Conservation (phyloP, 1,140 invertebrate species). For the Drosophila insularis region DNA sequence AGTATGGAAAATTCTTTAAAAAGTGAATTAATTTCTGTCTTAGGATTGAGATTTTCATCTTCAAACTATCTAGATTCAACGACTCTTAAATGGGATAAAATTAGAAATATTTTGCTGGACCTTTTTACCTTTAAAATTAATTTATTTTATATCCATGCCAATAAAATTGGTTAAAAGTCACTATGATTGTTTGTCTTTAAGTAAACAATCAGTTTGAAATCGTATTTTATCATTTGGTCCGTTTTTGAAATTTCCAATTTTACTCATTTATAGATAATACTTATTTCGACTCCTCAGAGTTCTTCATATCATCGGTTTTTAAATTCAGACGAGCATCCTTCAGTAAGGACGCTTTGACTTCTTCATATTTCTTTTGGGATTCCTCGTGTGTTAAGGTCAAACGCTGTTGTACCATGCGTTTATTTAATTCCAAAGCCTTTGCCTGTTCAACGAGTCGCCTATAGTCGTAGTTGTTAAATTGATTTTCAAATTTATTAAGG, state of each 20-base stretch:
- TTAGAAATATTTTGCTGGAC: no score
- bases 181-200: no score
- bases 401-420: slow-evolving; percentile 80
- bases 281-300: slow-evolving; percentile 32
- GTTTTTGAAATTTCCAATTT: neutral
- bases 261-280: no score
- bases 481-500: slow-evolving; percentile 75
- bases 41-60: no score
- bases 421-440: slow-evolving; percentile 72
- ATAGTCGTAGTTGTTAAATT: slow-evolving; percentile 79
- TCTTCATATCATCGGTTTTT: slow-evolving; percentile 22
- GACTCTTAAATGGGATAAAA: no score
- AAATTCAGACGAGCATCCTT: slow-evolving; percentile 65
- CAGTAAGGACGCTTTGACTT: slow-evolving; percentile 62
- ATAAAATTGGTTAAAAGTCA: no score
- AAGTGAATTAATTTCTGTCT: no score
- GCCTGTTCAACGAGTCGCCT: slow-evolving; percentile 68
- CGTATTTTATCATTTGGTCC: neutral
- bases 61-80: no score
- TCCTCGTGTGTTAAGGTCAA: slow-evolving; percentile 72
- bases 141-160: no score
- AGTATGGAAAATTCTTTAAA: no score
- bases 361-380: slow-evolving; percentile 76
- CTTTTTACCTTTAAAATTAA: no score
- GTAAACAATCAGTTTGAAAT: no score